Base-by-base conservation (phyloP, 1,140 invertebrate species). In the Dendroctonus ponderosae region DNA sequence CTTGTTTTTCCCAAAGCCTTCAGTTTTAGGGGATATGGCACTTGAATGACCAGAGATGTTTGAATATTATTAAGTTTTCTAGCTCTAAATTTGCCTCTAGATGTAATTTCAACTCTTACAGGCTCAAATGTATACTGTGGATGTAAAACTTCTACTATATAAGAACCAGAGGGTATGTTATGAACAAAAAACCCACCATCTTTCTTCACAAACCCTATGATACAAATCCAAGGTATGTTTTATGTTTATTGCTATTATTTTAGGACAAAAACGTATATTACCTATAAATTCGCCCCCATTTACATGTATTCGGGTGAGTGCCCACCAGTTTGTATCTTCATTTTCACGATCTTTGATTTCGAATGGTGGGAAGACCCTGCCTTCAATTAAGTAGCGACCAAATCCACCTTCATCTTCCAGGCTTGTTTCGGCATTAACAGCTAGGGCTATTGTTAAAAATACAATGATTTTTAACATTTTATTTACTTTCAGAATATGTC, bases 1-100 rank as follows among this genome's bases (percentile, higher is more conserved):
- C 66, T 62, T 69, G 90, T 91, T 66, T 87, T 88, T 12, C 87
- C 87, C 41, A 91, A 70, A 5, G 92, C 85, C 75, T 93, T 93
- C 81, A 98, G 87, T 78, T 91, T 88, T 54, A 99, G 81, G 11
- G 96, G 96, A 80, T 98, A 98, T 3, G 90, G 86, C 52, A 98
- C 86, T 82, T 94, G 92, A 68, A 91, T 85, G 0, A 94, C 87
- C 79, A 91, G 86, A 2, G 90, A 90, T 0, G 93, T 93, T 79
- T 98, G 96, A 58, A 99, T 88, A 74, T 94, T 88, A 80, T 99
- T 99, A 0, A 99, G 89, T 83, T 92, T 94, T 52, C 97, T 84
- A 0, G 96, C 96, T 69, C 97, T 85, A 69, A 93, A 94, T 81
- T 99, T 99, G 26, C 97, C 97, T 79, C 96, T 97, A 0, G 89